Base-by-base conservation (phyloP, 2,888 invertebrate genomes). In the Pheosia tremula region DNA sequence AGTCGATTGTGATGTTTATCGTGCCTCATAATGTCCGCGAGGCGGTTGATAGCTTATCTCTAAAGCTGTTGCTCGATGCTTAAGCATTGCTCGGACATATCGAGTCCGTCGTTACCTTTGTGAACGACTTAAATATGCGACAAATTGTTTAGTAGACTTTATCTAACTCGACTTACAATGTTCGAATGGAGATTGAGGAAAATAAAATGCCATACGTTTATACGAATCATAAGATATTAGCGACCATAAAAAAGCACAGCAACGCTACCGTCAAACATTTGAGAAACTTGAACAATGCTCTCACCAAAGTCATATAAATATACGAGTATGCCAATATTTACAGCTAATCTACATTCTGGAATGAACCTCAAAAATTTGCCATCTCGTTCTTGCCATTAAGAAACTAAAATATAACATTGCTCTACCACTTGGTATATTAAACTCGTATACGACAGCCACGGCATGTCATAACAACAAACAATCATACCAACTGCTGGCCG, bases 1-100 rank as follows among this genome's bases (percentile, higher is more conserved):
- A 75, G 66, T 62, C 75, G 76, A 82, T 83, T 74, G 78, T 74
- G 89, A 90, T 90, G 76, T 68, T 75, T 85, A 90, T 91, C 89
- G 71, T 67, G 65, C 71, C 75, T 78, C 82, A 83, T 88, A 88
- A 87, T 82, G 84, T 85, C 81, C 78, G 75, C 75, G 74, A 72
- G 81, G 77, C 81, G 81, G 79, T 71, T 70, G 82, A 85, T 84
- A 80, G 75, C 81, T 85, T 88, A 86, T 89, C 87, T 84, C 67
- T 71, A 63, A 79, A 74, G 67, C 74, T 72, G 45, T 61, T 9
- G 50, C 50, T 50, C 39, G 63, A 53, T 50, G 38, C 56, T 13
- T 47, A 55, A 24, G 24, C n/a, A 58, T 59, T 43, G 24, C 58
- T 58, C 9, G 24, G 50, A 50, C 50, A 50, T 50, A 5, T 50